Percentiles rank a stretch among this genome's conserved stretches.
Evolutionary conservation across 2,888 invertebrate genomes (phyloP).

Genomic region (Cryptops parisi): DNA sequence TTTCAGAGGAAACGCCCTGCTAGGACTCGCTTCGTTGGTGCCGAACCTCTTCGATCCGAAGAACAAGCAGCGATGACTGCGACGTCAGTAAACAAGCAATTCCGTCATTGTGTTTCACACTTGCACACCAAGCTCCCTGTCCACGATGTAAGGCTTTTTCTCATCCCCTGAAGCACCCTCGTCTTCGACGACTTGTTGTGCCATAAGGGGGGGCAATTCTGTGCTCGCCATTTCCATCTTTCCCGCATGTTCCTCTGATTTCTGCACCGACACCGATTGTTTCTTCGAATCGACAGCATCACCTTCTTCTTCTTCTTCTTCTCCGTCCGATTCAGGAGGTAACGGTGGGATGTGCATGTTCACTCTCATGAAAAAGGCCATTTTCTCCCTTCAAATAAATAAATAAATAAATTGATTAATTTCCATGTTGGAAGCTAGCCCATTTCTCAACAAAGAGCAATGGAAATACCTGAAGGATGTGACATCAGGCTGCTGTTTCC

Average conservation of each 20-base stretch:
- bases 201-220: too few relatives aligned
- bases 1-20: too few relatives aligned
- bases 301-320: conserved; percentile 11
- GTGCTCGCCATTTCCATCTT: too few relatives aligned
- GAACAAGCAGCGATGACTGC: too few relatives aligned
- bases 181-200: too few relatives aligned
- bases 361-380: conserved; percentile 76
- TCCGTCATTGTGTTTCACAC: conserved; percentile 20
- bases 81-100: too few relatives aligned
- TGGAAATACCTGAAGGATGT: conserved; percentile 76
- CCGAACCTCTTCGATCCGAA: too few relatives aligned
- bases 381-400: conserved; percentile 63
- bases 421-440: background rate
- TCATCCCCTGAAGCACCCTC: background rate
- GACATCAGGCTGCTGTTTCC: conserved; percentile 75
- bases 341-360: conserved; percentile 28
- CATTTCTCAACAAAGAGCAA: too few relatives aligned
- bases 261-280: background rate
- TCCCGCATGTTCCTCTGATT: background rate
- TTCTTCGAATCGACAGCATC: too few relatives aligned
- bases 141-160: conserved; percentile 21
- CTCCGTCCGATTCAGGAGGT: conserved; percentile 20
- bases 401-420: too few relatives aligned
- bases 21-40: too few relatives aligned
- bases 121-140: conserved; percentile 24